These are phyloP conservation scores for Scolopax rusticola DNA, from an alignment of 2,797 vertebrate species.

Conservation along the genomic window DNA sequence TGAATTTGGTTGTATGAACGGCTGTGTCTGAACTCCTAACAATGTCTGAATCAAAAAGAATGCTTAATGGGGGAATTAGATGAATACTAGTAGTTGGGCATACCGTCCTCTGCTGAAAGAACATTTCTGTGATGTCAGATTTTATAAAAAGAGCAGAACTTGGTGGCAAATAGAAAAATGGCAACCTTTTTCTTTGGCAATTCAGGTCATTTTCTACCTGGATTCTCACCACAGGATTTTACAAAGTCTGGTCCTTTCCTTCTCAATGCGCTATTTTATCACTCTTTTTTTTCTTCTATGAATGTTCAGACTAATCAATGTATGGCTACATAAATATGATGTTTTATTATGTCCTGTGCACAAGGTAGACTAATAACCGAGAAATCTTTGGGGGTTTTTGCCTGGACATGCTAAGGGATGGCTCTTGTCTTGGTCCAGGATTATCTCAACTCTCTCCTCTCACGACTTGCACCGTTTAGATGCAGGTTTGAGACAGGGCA, in stretches of 20 bases:
- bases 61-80: not conserved
- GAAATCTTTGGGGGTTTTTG: not conserved
- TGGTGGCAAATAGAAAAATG: not conserved
- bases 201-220: not conserved
- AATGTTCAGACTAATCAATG: not conserved
- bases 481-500: not conserved
- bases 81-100: not conserved
- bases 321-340: accelerated
- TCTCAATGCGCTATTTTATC: not conserved
- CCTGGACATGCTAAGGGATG: not conserved
- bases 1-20: not conserved
- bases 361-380: not conserved
- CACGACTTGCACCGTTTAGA: not conserved
- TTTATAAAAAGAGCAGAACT: not conserved
- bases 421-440: not conserved
- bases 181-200: not conserved
- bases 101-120: not conserved
- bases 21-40: slow-evolving; percentile 7
- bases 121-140: not conserved
- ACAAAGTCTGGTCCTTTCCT: not conserved
- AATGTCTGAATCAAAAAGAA: not conserved
- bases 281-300: not conserved
- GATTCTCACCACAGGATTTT: not conserved
- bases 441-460: not conserved
- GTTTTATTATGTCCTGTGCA: not conserved